Conservation (phyloP, 2,888 invertebrate genomes). For the Drosophila cyrtoloma region DNA sequence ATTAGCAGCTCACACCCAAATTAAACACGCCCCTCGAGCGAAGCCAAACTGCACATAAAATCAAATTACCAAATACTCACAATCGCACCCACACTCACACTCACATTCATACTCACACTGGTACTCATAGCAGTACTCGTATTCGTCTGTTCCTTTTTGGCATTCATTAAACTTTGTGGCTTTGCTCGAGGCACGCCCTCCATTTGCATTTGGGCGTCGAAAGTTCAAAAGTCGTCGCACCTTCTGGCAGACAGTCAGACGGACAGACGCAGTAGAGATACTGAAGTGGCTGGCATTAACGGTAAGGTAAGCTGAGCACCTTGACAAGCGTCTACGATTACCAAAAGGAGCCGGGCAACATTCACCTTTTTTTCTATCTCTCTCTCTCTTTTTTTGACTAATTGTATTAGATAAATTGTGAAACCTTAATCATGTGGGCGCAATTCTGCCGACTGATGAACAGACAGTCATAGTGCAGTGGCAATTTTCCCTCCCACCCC, state of each 20-base stretch:
- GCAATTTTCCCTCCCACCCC: not conserved
- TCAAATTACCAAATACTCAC: slow-evolving; percentile 50
- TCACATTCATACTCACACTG: not conserved
- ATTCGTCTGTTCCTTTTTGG: slow-evolving; percentile 27
- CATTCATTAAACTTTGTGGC: slow-evolving; percentile 69
- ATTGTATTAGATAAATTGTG: slow-evolving; percentile 82
- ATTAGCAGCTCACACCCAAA: slow-evolving; percentile 30
- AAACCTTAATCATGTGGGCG: slow-evolving; percentile 81
- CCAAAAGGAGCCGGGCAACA: slow-evolving; percentile 35
- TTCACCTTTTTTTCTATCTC: not conserved
- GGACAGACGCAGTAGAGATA: slow-evolving; percentile 9
- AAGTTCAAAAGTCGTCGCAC: slow-evolving; percentile 78
- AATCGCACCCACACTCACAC: not conserved
- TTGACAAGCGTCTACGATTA: slow-evolving; percentile 70
- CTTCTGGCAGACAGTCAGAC: slow-evolving; percentile 30
- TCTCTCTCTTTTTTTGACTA: slow-evolving; percentile 57
- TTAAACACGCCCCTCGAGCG: slow-evolving; percentile 30
- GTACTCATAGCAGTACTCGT: slow-evolving; percentile 4
- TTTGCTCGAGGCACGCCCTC: slow-evolving; percentile 45
- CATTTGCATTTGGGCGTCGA: slow-evolving; percentile 60
- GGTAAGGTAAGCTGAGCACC: slow-evolving; percentile 37
- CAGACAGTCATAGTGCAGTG: not conserved
- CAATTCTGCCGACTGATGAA: slow-evolving; percentile 23
- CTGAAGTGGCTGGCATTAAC: slow-evolving; percentile 58
- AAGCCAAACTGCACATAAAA: slow-evolving; percentile 52